Percentiles rank a stretch among this genome's conserved stretches.
These are phyloP conservation scores for Erannis defoliaria DNA, from an alignment of 2,888 invertebrate species.

Conservation along the genomic window DNA sequence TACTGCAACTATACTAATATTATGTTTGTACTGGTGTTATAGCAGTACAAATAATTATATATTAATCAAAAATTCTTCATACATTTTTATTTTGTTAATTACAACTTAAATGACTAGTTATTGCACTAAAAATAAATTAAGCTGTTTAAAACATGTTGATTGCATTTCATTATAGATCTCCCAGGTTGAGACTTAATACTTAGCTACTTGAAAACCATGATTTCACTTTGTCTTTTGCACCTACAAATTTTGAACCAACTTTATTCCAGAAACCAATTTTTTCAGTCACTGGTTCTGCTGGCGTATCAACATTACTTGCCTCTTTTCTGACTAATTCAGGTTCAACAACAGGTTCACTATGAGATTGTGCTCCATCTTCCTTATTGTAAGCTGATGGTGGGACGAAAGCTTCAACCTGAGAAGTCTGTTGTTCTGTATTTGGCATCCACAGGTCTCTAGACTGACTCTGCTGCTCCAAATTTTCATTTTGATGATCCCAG, in stretches of 20 bases:
- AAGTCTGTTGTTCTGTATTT: slow-evolving; percentile 28
- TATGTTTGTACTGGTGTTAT: too few relatives aligned
- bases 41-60: neutral
- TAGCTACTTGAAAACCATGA: slow-evolving; percentile 79
- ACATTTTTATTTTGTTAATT: slow-evolving; percentile 5
- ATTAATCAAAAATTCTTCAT: neutral
- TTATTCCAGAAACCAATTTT: slow-evolving; percentile 86
- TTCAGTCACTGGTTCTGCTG: slow-evolving; percentile 60
- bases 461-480: slow-evolving; percentile 28
- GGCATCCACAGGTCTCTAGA: slow-evolving; percentile 25
- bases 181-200: neutral
- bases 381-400: slow-evolving; percentile 20
- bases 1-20: too few relatives aligned
- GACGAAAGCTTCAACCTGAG: slow-evolving; percentile 20
- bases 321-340: slow-evolving; percentile 39
- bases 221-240: slow-evolving; percentile 81
- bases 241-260: slow-evolving; percentile 82
- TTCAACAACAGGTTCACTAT: slow-evolving; percentile 32
- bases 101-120: slow-evolving; percentile 27
- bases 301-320: slow-evolving; percentile 45
- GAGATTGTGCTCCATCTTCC: slow-evolving; percentile 8
- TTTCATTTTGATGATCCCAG: slow-evolving; percentile 26
- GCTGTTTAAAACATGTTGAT: neutral
- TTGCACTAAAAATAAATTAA: neutral
- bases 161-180: neutral